Evolutionary conservation across 2,797 vertebrate genomes (phyloP).

Genomic region (Sebastes goodei): DNA sequence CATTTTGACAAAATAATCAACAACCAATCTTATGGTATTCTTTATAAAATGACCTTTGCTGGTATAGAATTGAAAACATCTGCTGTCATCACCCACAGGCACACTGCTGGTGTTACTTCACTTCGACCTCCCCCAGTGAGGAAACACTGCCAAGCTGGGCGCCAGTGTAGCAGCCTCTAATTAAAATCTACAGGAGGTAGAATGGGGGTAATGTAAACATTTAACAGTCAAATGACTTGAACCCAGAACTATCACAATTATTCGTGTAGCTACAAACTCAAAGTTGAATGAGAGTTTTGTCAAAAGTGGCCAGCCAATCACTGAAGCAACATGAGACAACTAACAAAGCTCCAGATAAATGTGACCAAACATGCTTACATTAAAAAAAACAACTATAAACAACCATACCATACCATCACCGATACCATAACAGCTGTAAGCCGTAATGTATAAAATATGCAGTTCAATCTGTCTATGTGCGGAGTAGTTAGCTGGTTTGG

Average conservation of each 20-base stretch:
- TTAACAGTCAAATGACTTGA: slow-evolving; percentile 16
- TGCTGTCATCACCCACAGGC: slow-evolving; percentile 35
- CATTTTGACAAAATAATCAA: neutral
- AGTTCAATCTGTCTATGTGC: no score
- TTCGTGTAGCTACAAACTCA: neutral
- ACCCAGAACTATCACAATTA: neutral
- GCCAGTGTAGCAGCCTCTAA: slow-evolving; percentile 30
- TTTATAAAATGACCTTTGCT: neutral
- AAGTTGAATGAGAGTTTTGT: neutral
- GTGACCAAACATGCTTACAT: neutral
- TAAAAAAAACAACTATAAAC: neutral
- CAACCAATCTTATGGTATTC: neutral
- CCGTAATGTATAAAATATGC: neutral
- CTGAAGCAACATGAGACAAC: neutral
- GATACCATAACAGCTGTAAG: neutral
- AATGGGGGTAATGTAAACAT: slow-evolving; percentile 41
- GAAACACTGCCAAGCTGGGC: slow-evolving; percentile 17
- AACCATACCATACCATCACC: no score
- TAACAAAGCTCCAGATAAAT: neutral
- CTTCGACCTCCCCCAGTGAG: slow-evolving; percentile 18
- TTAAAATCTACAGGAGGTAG: slow-evolving; percentile 50
- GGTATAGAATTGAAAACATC: slow-evolving; percentile 29
- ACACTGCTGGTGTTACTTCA: slow-evolving; percentile 27
- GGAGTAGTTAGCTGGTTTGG: neutral
- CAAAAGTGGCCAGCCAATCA: neutral